These are phyloP conservation scores for Conopomorpha cramerella DNA, from an alignment of 1,140 invertebrate genomes.

Conservation along the genomic window DNA sequence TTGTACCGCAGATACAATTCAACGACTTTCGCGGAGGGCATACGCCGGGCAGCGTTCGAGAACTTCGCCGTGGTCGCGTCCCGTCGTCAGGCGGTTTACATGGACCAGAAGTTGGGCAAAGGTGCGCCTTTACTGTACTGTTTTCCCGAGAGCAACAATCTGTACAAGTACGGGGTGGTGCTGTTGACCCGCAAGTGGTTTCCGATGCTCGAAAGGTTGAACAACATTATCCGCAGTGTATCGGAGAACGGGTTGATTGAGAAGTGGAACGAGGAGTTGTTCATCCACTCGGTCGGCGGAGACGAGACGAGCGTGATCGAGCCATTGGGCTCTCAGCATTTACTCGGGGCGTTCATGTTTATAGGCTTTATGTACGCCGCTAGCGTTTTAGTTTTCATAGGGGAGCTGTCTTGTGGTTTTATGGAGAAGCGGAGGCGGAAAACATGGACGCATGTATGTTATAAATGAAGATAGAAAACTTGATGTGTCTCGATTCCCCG, in stretches of 20 bases:
- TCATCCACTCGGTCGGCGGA: conserved; percentile 21
- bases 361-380: conserved; percentile 34
- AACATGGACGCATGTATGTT: neutral
- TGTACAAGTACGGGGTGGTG: conserved; percentile 54
- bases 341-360: conserved; percentile 49
- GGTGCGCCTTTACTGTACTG: conserved; percentile 40
- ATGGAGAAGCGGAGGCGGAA: neutral
- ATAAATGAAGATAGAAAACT: too few species aligned
- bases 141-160: conserved; percentile 41
- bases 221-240: conserved; percentile 48
- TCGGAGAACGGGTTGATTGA: conserved; percentile 53
- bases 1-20: conserved; percentile 49
- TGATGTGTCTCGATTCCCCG: too few species aligned
- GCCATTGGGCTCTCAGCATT: conserved; percentile 40
- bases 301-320: conserved; percentile 29
- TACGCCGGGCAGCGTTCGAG: conserved; percentile 31
- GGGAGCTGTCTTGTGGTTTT: conserved; percentile 19
- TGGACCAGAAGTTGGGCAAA: conserved; percentile 42
- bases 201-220: conserved; percentile 43
- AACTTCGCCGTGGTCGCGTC: conserved; percentile 51
- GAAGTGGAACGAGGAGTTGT: conserved; percentile 54
- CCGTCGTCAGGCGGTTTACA: conserved; percentile 43
- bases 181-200: conserved; percentile 46
- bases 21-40: conserved; percentile 37
- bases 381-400: conserved; percentile 28